phyloP scores from a whole-genome alignment of 2,888 invertebrate genomes.

The Clitarchus hookeri region DNA sequence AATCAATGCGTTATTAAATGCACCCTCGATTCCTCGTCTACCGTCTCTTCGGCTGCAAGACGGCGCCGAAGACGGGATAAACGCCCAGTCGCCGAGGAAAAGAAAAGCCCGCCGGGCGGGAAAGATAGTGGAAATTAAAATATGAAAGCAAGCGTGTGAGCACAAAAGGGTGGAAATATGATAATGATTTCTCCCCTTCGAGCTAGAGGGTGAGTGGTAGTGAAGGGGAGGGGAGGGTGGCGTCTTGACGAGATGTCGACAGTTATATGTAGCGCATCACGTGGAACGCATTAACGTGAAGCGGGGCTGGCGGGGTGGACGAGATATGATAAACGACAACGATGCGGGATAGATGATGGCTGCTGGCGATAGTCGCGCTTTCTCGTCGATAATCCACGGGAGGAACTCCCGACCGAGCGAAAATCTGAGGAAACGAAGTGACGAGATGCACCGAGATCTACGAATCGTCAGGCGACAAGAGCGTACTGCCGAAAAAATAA shows the following conservation, averaged over 20 bases:
- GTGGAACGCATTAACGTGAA: constrained; percentile 10
- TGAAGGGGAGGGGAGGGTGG: not conserved
- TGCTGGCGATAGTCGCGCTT: not conserved
- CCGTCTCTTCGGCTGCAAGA: too few relatives aligned
- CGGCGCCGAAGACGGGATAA: not conserved
- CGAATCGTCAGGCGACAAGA: too few relatives aligned
- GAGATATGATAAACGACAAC: not conserved
- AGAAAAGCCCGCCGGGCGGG: too few relatives aligned
- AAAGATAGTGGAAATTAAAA: constrained; percentile 18
- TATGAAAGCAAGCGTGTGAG: constrained; percentile 8
- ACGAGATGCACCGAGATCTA: too few relatives aligned
- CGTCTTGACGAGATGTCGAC: constrained; percentile 18
- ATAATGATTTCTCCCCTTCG: not conserved
- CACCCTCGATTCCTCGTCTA: not conserved
- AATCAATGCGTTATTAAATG: not conserved
- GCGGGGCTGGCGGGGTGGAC: not conserved
- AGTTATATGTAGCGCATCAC: not conserved
- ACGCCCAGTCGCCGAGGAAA: not conserved
- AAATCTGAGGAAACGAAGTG: too few relatives aligned
- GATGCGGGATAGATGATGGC: not conserved
- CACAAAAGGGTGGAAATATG: constrained; percentile 18
- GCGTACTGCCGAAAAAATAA: too few relatives aligned
- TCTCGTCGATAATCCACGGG: not conserved
- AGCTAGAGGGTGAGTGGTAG: not conserved
- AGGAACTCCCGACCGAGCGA: not conserved